Percentiles rank a stretch among this genome's conserved stretches.
These are phyloP conservation scores for Corvus hawaiiensis DNA, from an alignment of 2,113 vertebrate species.

Conservation along the genomic window DNA sequence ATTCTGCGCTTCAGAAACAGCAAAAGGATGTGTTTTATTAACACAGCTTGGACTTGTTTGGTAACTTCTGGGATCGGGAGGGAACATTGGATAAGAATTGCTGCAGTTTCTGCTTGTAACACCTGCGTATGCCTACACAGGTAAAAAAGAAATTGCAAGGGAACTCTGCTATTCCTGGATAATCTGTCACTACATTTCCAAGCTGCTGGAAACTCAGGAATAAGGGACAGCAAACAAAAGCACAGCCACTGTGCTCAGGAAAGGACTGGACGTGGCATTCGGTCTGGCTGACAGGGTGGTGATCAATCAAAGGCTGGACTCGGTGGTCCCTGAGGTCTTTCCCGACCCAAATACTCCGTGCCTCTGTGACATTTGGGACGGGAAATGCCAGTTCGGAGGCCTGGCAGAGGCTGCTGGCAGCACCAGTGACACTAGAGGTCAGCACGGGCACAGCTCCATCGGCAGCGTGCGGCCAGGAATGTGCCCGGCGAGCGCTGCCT, in stretches of 20 bases:
- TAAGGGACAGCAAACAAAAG: background rate
- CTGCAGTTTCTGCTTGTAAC: background rate
- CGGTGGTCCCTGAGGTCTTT: background rate
- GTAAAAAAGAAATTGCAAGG: background rate
- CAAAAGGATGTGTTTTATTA: background rate
- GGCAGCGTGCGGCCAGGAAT: background rate
- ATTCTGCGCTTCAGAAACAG: background rate
- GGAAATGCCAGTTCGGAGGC: background rate
- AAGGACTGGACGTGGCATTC: background rate
- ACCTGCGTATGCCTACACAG: fast-evolving
- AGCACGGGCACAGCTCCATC: background rate
- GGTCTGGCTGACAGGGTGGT: background rate
- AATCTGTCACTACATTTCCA: background rate
- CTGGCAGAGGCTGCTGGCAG: background rate
- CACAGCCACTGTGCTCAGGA: background rate
- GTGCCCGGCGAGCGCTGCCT: fast-evolving
- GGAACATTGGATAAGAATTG: background rate
- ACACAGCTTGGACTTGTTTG: background rate
- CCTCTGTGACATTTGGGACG: fast-evolving
- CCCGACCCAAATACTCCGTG: fast-evolving
- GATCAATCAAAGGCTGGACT: too few relatives aligned
- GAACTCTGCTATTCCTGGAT: background rate
- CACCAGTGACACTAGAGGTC: background rate
- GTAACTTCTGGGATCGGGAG: background rate
- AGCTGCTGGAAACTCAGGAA: background rate